These are phyloP conservation scores for Melanostoma scalare DNA, from an alignment of 2,888 invertebrate genomes.

Conservation along the genomic window DNA sequence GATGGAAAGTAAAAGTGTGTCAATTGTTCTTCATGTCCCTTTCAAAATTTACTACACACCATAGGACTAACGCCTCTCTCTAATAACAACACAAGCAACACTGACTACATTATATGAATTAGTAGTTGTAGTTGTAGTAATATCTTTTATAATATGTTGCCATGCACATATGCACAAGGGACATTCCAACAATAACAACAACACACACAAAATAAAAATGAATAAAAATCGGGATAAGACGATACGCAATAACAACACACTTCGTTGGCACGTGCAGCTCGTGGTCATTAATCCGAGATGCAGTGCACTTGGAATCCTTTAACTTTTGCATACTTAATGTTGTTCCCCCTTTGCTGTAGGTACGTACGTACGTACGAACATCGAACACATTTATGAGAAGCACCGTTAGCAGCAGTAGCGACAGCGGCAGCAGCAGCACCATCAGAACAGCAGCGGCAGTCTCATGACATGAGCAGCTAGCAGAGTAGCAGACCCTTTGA, in stretches of 20 bases:
- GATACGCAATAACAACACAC: conserved; percentile 37
- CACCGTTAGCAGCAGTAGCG: conserved; percentile 22
- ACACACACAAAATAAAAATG: conserved; percentile 6
- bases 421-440: conserved; percentile 3
- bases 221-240: conserved; percentile 6
- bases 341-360: conserved; percentile 7
- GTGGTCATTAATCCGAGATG: conserved; percentile 59
- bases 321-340: conserved; percentile 6
- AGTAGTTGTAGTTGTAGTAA: not conserved
- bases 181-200: too few relatives aligned
- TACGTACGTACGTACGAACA: not conserved
- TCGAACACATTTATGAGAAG: conserved; percentile 2
- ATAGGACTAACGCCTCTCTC: conserved; percentile 1
- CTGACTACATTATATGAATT: not conserved
- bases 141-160: not conserved
- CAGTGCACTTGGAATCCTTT: conserved; percentile 48
- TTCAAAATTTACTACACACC: not conserved
- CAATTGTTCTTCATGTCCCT: conserved; percentile 10
- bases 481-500: conserved; percentile 12
- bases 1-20: conserved; percentile 3
- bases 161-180: not conserved
- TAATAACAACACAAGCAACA: not conserved
- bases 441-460: conserved; percentile 15
- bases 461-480: conserved; percentile 6
- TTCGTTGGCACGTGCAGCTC: conserved; percentile 66